Evolutionary conservation across 2,888 invertebrate species (phyloP), one percentile per base, ranked within the genome.

Genomic region (Chrysomela aeneicollis): DNA sequence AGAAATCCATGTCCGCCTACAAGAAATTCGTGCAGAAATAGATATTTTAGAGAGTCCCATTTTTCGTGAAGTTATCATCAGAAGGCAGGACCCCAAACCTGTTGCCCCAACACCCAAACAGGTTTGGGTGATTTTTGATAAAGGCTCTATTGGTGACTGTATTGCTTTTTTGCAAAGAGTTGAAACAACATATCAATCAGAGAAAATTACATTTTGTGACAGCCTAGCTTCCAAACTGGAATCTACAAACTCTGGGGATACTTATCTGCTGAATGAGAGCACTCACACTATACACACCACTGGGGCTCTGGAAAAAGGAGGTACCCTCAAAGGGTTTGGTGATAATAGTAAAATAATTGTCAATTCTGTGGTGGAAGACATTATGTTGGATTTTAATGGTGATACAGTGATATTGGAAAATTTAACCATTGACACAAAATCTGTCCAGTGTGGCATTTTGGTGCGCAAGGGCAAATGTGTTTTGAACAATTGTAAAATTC

Each of bases 1-100:
- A 82, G 84, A 86, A 65, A 78, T 87, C 0, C 86, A 88, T 72
- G 81, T 88, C 32, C 82, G 87, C 3, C 73, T 88, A 63, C 81
- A 84, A 35, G 85, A 87, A 74, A 88, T 89, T 37, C 86, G 85
- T 66, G 84, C 82, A 37, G 87, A 88, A 71, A 83, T 89, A 68
- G 87, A 87, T 66, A 82, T 88, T 17, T 76, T 88, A 0, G 88
- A 88, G 74, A 87, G 88, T 80, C 87, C 88, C 0, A 79, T 85
- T 21, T 83, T 88, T 80, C 80, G 88, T 57, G 82, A 83, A n/a
- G 83, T 87, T 42, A 69, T 79, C n/a, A 74, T 82, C 2, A 75
- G 77, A 62, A 69, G 73, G 17, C 74, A 76, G 26, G 71, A 75
- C 50, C 50, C 69, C 42, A 64, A 69, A 18, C 52, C 60, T 0